Evolutionary conservation across 92 coral and sea anemone genomes (phyloP).

Genomic region (Paragorgia papillata): DNA sequence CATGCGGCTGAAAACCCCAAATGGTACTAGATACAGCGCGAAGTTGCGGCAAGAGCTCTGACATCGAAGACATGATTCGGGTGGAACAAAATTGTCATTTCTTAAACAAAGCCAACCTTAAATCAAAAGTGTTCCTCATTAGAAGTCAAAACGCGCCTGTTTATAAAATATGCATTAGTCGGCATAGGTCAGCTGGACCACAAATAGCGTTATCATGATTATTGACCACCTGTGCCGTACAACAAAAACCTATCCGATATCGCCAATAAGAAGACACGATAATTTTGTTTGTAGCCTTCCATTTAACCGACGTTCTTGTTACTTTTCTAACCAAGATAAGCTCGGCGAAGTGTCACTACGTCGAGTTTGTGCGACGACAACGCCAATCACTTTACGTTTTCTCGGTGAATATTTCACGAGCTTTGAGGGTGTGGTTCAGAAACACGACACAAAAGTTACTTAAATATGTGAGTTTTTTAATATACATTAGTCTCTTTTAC

Average conservation of each 20-base stretch:
- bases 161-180: conserved; percentile 44
- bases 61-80: neutral
- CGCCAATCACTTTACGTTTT: too few relatives aligned
- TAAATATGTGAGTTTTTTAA: conserved; percentile 37
- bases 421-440: conserved; percentile 36
- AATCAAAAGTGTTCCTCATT: conserved; percentile 26
- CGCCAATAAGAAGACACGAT: conserved; percentile 11
- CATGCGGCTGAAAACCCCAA: neutral
- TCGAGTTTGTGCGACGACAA: neutral
- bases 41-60: neutral
- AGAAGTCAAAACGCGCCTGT: conserved; percentile 45
- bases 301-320: neutral
- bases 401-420: conserved; percentile 36
- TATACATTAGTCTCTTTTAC: conserved; percentile 44
- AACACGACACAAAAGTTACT: conserved; percentile 29
- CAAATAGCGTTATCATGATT: conserved; percentile 36
- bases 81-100: neutral
- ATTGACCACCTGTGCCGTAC: conserved; percentile 46
- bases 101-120: too few relatives aligned
- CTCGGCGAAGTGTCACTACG: neutral
- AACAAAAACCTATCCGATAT: conserved; percentile 33
- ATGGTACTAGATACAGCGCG: too few relatives aligned
- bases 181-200: conserved; percentile 40
- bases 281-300: neutral
- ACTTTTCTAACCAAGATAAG: neutral